Conservation (phyloP, 2,888 invertebrate species). For the Furcula furcula region DNA sequence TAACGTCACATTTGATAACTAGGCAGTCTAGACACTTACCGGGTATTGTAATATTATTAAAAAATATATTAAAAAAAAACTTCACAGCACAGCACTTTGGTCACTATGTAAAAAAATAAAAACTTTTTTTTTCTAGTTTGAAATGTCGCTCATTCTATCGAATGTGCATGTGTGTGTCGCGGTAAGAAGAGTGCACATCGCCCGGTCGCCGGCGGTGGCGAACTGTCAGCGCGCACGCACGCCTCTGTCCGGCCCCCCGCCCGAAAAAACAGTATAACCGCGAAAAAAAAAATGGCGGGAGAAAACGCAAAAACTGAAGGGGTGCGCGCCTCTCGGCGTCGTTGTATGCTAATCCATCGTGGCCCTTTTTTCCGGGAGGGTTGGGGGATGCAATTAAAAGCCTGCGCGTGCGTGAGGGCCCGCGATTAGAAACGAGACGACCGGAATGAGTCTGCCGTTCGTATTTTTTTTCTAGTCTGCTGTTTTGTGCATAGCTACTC, state of each 20-base stretch:
- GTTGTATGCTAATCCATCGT: constrained; percentile 81
- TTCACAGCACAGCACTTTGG: constrained; percentile 48
- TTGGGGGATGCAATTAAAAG: constrained; percentile 79
- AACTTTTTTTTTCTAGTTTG: constrained; percentile 22
- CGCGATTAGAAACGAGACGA: constrained; percentile 78
- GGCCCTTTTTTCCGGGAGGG: constrained; percentile 75
- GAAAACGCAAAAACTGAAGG: constrained; percentile 75
- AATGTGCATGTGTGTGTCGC: constrained; percentile 41
- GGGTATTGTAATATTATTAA: constrained; percentile 23
- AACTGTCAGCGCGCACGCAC: constrained; percentile 77
- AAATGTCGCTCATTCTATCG: constrained; percentile 28
- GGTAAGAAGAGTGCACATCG: constrained; percentile 55
- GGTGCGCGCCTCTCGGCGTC: constrained; percentile 71
- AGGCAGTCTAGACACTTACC: constrained; percentile 42
- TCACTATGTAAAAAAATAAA: constrained; percentile 35
- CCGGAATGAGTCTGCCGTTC: constrained; percentile 72
- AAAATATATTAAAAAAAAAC: constrained; percentile 34
- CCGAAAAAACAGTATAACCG: constrained; percentile 60
- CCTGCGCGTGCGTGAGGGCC: constrained; percentile 79
- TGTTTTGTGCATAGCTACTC: constrained; percentile 37
- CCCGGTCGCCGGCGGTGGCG: constrained; percentile 70
- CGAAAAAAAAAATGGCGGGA: constrained; percentile 74
- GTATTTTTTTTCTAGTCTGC: constrained; percentile 80
- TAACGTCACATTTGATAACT: constrained; percentile 65
- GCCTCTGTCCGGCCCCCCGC: constrained; percentile 45